A percentile compares a stretch with the other conserved stretches of the same genome.
These are phyloP conservation scores for Mus pahari DNA, from an alignment of 2,113 vertebrate genomes.

Conservation along the genomic window DNA sequence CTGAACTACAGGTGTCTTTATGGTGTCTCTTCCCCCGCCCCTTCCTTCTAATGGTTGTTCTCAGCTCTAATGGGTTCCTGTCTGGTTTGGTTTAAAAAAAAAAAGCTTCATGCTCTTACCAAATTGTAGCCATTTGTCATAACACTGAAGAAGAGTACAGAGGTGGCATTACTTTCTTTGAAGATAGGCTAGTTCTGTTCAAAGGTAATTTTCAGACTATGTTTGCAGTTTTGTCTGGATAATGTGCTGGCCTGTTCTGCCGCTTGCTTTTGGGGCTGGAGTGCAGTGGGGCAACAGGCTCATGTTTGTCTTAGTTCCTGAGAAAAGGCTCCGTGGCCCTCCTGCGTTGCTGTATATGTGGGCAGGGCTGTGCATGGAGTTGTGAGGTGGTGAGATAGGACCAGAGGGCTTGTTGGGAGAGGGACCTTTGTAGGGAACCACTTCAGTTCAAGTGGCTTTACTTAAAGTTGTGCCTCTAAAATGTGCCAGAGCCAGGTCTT, in stretches of 20 bases:
- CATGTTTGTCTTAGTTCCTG: neutral
- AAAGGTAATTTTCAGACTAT: neutral
- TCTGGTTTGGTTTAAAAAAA: neutral
- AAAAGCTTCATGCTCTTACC: neutral
- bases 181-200: neutral
- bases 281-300: neutral
- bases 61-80: neutral
- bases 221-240: neutral
- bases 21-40: no score
- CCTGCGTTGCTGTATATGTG: neutral
- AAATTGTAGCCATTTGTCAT: neutral
- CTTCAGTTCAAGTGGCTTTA: neutral
- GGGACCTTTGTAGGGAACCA: neutral
- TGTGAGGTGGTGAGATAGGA: neutral
- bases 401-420: neutral
- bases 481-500: neutral
- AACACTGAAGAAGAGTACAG: neutral
- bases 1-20: no score
- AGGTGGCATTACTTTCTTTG: neutral
- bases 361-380: neutral
- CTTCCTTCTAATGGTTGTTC: no score
- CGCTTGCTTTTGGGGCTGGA: neutral
- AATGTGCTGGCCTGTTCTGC: neutral
- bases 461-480: neutral
- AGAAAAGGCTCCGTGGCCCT: neutral